These are phyloP conservation scores for Caracal caracal DNA, from an alignment of 2,113 vertebrate species.

Conservation along the genomic window DNA sequence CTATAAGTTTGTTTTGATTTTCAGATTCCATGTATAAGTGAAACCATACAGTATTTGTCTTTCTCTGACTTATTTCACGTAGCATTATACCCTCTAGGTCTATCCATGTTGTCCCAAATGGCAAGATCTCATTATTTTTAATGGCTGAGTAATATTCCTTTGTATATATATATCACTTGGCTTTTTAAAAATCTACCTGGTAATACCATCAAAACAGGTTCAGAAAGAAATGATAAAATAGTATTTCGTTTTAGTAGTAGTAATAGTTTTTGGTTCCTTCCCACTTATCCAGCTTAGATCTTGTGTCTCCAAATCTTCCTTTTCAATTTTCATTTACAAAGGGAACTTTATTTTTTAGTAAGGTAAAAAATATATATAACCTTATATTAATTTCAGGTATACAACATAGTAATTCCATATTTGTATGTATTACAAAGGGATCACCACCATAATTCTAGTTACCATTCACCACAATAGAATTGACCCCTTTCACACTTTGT, in stretches of 20 bases:
- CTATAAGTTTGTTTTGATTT: neutral
- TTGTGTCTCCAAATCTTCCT: neutral
- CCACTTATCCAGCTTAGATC: neutral
- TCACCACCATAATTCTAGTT: neutral
- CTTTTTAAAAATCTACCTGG: neutral
- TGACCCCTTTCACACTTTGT: neutral
- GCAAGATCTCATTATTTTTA: neutral
- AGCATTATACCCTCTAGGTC: neutral
- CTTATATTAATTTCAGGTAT: neutral
- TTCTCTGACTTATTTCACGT: neutral
- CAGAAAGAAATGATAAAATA: neutral
- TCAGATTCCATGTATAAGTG: neutral
- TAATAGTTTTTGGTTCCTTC: neutral
- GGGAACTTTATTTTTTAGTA: neutral
- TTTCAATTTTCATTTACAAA: slow-evolving; percentile 26
- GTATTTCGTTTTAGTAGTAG: neutral
- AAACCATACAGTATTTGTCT: neutral
- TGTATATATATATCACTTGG: neutral
- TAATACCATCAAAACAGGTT: neutral
- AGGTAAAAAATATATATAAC: neutral
- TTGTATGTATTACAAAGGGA: neutral
- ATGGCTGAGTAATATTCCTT: neutral
- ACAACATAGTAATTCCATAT: neutral
- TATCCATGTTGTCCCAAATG: neutral
- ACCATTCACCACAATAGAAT: neutral